These are phyloP conservation scores for Tetheella fluctuosa DNA, from an alignment of 2,888 invertebrate genomes.

Conservation along the genomic window DNA sequence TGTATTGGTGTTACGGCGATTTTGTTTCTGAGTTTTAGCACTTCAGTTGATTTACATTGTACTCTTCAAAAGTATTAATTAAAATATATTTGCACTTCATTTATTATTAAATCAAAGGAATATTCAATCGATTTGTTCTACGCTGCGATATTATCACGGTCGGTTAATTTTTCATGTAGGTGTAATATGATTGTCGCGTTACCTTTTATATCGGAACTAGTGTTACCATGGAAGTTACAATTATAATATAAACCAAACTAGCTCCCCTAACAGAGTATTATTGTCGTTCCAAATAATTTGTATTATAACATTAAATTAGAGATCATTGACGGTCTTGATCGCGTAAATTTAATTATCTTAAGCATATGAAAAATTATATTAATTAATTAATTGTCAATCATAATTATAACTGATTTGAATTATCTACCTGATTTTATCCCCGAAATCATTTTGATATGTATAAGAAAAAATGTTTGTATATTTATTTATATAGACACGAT, in stretches of 20 bases:
- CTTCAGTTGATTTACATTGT: constrained; percentile 48
- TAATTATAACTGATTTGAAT: constrained; percentile 41
- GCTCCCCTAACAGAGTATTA: constrained; percentile 60
- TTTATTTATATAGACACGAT: constrained; percentile 31
- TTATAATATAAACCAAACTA: constrained; percentile 47
- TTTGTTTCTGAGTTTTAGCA: constrained; percentile 39
- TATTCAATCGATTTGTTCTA: constrained; percentile 45
- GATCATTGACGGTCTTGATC: constrained; percentile 39
- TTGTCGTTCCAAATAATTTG: constrained; percentile 59
- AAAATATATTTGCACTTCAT: constrained; percentile 60
- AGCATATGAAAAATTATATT: constrained; percentile 45
- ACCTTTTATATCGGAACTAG: constrained; percentile 26
- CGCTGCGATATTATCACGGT: constrained; percentile 21
- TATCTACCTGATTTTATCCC: constrained; percentile 34
- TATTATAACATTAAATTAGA: constrained; percentile 33
- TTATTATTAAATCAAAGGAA: constrained; percentile 35
- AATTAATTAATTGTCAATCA: constrained; percentile 37
- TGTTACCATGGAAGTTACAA: constrained; percentile 33
- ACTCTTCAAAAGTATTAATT: constrained; percentile 55
- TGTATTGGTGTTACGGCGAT: constrained; percentile 67
- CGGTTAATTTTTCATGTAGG: constrained; percentile 26
- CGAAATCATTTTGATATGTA: constrained; percentile 71
- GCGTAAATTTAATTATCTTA: constrained; percentile 33
- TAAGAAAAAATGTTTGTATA: constrained; percentile 57
- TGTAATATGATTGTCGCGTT: constrained; percentile 20